Evolutionary conservation across 23 tunicate genomes (phyloP).

Genomic region (Clavelina lepadiformis): DNA sequence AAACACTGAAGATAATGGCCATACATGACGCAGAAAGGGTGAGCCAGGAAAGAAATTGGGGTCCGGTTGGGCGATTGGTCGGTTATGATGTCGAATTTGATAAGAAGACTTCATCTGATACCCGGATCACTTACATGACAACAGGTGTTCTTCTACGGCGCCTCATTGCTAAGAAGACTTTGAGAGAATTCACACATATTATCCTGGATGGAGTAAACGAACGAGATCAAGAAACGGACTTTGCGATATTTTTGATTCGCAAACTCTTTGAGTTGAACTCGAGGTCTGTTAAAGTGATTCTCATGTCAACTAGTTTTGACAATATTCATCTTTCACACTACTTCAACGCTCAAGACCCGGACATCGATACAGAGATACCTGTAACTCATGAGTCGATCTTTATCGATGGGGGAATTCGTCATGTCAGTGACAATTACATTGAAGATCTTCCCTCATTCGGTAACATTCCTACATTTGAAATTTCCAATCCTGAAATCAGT

Average conservation of each 20-base stretch:
- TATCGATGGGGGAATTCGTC: constrained; percentile 38
- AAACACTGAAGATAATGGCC: constrained; percentile 85
- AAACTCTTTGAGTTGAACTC: constrained; percentile 67
- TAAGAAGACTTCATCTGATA: constrained; percentile 74
- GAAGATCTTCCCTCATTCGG: constrained; percentile 75
- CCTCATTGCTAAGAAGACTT: constrained; percentile 43
- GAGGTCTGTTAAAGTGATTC: constrained; percentile 63
- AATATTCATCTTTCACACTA: constrained; percentile 47
- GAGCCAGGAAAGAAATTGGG: constrained; percentile 72
- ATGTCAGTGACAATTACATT: constrained; percentile 44
- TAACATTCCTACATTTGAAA: constrained; percentile 9
- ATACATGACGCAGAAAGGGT: constrained; percentile 72
- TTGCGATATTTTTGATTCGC: constrained; percentile 70
- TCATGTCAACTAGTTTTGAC: constrained; percentile 92
- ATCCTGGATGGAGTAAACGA: constrained; percentile 97
- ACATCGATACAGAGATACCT: no score
- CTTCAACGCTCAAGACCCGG: constrained; percentile 44
- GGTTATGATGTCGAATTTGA: constrained; percentile 97
- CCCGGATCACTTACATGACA: constrained; percentile 79
- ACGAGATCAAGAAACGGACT: constrained; percentile 89
- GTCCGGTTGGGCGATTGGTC: constrained; percentile 82
- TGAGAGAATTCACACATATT: constrained; percentile 75
- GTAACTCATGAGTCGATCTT: no score
- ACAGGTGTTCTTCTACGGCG: constrained; percentile 80
- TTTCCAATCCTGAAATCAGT: constrained; percentile 54